Evolutionary conservation across 2,888 invertebrate species (phyloP).

Genomic region (Clusia tigrina): DNA sequence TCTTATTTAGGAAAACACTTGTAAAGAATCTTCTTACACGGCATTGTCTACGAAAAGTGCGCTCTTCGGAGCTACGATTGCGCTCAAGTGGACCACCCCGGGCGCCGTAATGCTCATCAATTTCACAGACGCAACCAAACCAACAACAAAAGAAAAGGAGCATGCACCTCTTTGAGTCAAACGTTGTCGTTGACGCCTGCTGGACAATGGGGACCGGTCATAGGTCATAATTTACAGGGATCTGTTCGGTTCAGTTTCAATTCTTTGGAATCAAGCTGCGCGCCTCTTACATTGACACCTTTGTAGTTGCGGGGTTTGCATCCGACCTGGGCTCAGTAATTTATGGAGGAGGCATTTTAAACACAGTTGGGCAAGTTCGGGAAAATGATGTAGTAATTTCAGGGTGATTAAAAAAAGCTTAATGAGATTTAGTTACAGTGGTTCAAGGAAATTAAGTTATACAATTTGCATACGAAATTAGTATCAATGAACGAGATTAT

Average conservation of each 20-base stretch:
- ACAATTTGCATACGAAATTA: too few relatives aligned
- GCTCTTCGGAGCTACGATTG: neutral
- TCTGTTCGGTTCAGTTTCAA: neutral
- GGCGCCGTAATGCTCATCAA: neutral
- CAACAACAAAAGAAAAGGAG: neutral
- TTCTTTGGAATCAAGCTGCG: neutral
- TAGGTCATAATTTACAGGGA: neutral
- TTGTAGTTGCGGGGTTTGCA: neutral
- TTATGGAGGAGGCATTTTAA: too few relatives aligned
- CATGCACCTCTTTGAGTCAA: neutral
- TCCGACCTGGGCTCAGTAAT: too few relatives aligned
- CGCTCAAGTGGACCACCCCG: slow-evolving; percentile 1
- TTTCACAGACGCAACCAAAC: neutral
- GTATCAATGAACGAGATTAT: too few relatives aligned
- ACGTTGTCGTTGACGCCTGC: neutral
- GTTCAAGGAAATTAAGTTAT: too few relatives aligned
- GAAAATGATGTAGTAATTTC: too few relatives aligned
- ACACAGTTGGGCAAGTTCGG: too few relatives aligned
- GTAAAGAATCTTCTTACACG: neutral
- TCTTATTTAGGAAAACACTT: neutral
- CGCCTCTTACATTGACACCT: slow-evolving; percentile 1
- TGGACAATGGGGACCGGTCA: too few relatives aligned
- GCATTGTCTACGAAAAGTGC: neutral
- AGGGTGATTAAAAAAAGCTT: too few relatives aligned
- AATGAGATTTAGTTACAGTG: too few relatives aligned